A percentile compares a stretch with the other conserved stretches of the same genome.
Evolutionary conservation across 2,113 vertebrate species (phyloP).

Genomic region (Fregetta grallaria): DNA sequence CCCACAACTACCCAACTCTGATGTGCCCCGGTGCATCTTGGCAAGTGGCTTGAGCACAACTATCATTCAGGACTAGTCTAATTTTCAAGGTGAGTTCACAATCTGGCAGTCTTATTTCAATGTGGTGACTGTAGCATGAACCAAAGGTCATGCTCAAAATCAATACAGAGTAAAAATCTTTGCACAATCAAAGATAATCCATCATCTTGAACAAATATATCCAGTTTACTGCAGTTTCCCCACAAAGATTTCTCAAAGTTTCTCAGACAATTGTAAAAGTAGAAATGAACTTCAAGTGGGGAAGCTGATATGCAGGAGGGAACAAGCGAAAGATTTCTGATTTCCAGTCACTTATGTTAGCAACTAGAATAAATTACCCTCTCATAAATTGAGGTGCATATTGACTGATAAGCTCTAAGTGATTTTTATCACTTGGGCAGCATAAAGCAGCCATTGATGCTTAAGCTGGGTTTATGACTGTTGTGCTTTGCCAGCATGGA

Average conservation of each 20-base stretch:
- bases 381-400: not conserved
- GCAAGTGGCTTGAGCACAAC: not conserved
- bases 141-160: not conserved
- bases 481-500: not conserved
- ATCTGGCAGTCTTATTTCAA: not conserved
- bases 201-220: not conserved
- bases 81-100: not conserved
- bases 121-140: not conserved
- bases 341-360: not conserved
- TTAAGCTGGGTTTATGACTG: not conserved
- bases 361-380: not conserved
- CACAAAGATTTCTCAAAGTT: not conserved
- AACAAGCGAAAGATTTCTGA: not conserved
- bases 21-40: not conserved
- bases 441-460: not conserved
- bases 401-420: not conserved
- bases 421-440: not conserved
- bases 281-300: not conserved
- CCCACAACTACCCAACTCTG: not conserved
- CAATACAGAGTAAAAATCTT: not conserved
- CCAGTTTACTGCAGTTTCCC: not conserved
- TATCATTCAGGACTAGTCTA: not conserved
- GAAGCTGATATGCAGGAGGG: not conserved
- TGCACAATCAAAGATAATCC: not conserved
- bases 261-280: not conserved